Evolutionary conservation across 2,888 invertebrate species (phyloP).

Genomic region (Diarsia mendica): DNA sequence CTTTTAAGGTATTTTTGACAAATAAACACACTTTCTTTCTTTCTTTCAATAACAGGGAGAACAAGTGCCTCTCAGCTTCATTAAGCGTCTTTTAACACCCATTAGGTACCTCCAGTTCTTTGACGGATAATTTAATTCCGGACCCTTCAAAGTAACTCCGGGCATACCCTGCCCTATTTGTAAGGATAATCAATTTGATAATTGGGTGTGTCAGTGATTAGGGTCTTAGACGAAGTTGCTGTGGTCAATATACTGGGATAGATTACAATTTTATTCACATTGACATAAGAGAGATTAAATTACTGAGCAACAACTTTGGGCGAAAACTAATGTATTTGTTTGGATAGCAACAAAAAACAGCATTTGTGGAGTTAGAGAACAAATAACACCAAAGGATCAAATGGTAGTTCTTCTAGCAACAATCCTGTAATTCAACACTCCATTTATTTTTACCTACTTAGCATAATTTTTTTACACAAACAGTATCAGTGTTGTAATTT

Average conservation of each 20-base stretch:
- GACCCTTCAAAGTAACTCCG: background rate
- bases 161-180: background rate
- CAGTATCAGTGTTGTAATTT: too few relatives aligned
- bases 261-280: background rate
- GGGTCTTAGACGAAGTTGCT: background rate
- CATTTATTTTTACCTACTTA: too few relatives aligned
- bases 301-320: background rate
- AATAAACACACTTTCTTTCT: too few relatives aligned
- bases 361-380: background rate
- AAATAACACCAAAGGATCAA: too few relatives aligned
- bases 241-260: background rate
- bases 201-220: background rate
- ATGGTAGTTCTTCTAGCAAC: background rate
- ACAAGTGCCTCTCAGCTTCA: background rate
- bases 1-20: too few relatives aligned
- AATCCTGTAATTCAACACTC: background rate
- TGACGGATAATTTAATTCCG: background rate
- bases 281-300: background rate
- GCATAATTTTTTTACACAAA: too few relatives aligned
- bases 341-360: background rate
- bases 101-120: background rate
- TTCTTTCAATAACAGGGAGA: too few relatives aligned
- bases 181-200: background rate
- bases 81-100: background rate
- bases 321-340: background rate